Base-by-base conservation (phyloP, 2,113 vertebrate genomes). In the Eonycteris spelaea region DNA sequence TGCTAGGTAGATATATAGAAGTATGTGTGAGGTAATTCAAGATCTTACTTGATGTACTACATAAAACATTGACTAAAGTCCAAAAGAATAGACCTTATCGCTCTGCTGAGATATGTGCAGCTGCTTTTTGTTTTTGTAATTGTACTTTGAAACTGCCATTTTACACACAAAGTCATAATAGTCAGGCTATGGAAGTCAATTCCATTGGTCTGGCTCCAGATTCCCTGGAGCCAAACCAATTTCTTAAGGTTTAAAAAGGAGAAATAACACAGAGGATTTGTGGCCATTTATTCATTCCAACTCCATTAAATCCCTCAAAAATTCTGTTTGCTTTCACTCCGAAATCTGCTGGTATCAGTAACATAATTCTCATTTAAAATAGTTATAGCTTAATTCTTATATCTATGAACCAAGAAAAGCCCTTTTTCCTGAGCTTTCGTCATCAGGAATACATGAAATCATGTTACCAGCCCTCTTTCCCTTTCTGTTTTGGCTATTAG, bases 101-200 rank as follows among this genome's bases (percentile, higher is more conserved):
- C 7, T 53, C 12, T n/a, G 22, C 77, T 87, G 10, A 92, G 38
- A 59, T 43, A 70, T 3, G 26, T 26, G 28, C 26, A 55, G 3
- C 19, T 93, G 70, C 55, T 89, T 11, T 11, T 63, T 59, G 9
- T 73, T 77, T 92, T 85, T 43, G 6, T 85, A 89, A 86, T 19
- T 84, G 55, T 84, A 79, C 65, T 91, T 28, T 91, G 65, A 89
- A 94, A 92, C 63, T 59, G 75, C 51, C 26, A 57, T 73, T 95
- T 95, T 73, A 91, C 7, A 40, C 12, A 7, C 2, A 33, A 30
- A 22, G 88, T 68, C 45, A 24, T 7, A 93, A 78, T n/a, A 11
- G 30, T 78, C 57, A 85, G 71, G 9, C 14, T 84, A 38, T 53
- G 55, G 57, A 30, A 93, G 24, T 53, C 19, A 82, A 30, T 57